Percentiles rank a stretch among this genome's conserved stretches.
phyloP scores from a whole-genome alignment of 2,888 invertebrate genomes.

The Apotomis turbidana region DNA sequence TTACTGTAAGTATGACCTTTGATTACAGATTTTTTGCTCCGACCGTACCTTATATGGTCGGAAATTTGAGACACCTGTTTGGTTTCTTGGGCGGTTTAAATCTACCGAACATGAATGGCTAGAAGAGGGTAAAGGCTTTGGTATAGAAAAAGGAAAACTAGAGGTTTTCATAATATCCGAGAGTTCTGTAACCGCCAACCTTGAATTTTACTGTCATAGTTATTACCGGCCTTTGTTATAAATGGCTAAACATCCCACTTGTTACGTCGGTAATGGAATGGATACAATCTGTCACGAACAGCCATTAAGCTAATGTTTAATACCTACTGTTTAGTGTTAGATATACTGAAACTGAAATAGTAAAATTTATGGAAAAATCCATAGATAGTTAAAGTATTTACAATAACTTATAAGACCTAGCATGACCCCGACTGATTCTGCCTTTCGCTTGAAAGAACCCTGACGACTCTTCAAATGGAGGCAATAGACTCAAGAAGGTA shows the following conservation, averaged over 20 bases:
- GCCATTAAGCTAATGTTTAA: conserved; percentile 18
- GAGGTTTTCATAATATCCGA: conserved; percentile 23
- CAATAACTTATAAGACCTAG: conserved; percentile 1
- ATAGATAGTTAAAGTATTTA: not conserved
- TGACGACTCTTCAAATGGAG: conserved; percentile 23
- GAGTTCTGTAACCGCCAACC: conserved; percentile 29
- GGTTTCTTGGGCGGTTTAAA: too few relatives aligned
- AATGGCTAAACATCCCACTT: conserved; percentile 29
- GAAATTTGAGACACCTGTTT: too few relatives aligned
- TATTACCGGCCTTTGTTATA: conserved; percentile 32
- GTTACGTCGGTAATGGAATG: conserved; percentile 19
- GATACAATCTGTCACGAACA: conserved; percentile 26
- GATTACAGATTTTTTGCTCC: not conserved
- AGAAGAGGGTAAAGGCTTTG: not conserved
- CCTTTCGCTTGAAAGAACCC: conserved; percentile 27
- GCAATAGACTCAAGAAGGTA: conserved; percentile 8
- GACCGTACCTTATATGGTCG: too few relatives aligned
- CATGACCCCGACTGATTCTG: conserved; percentile 16
- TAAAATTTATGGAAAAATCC: not conserved
- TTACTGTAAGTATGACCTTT: not conserved
- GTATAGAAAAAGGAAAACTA: conserved; percentile 15
- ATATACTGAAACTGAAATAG: not conserved
- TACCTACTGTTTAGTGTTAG: conserved; percentile 10
- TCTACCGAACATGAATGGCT: not conserved
- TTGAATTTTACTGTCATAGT: conserved; percentile 32